Base-by-base conservation (phyloP, 1,140 invertebrate genomes). In the Drosophila rufa region DNA sequence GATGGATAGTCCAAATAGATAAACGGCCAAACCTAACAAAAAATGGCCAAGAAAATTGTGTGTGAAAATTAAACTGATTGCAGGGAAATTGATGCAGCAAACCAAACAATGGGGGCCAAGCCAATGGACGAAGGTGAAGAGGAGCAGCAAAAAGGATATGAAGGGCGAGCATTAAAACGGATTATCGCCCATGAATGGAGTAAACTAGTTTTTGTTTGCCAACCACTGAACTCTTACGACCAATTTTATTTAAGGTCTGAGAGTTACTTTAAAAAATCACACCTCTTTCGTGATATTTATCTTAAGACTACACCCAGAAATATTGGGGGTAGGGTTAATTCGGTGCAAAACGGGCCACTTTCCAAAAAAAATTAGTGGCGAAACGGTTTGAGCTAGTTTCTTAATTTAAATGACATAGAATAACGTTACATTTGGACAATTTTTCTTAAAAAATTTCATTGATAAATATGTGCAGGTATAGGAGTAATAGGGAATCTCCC, bases 31-130 rank as follows among this genome's bases (percentile, higher is more conserved):
- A 40, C 19, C 38, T 42, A 62, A 38, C 19, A 68, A 80, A 74
- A 81, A 67, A 78, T 80, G 70, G 79, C 51, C 57, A 89, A 84
- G 80, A 89, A 84, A 90, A 75, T 84, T 61, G 71, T 82, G 77
- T 89, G 80, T 83, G 80, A 84, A 89, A 89, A 81, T 67, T 73
- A 90, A 83, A 84, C 83, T 90, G 84, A 87, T 87, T 87, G 84
- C 66, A 74, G 82, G 33, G 47, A 73, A 77, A 89, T 83, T 71
- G 84, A 62, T 62, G 64, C 59, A 69, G 55, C 58, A 55, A 61
- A 57, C 50, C 42, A 75, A 75, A 71, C 65, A 62, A 65, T 50
- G 33, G 30, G 42, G 56, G 51, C 45, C 38, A 38, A 57, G 46
- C 40, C 47, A 68, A 30, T 65, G 46, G 47, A 33, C 19, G 40